A percentile compares a stretch with the other conserved stretches of the same genome.
These are phyloP conservation scores for Ceryle rudis DNA, from an alignment of 2,797 vertebrate genomes.

Conservation along the genomic window DNA sequence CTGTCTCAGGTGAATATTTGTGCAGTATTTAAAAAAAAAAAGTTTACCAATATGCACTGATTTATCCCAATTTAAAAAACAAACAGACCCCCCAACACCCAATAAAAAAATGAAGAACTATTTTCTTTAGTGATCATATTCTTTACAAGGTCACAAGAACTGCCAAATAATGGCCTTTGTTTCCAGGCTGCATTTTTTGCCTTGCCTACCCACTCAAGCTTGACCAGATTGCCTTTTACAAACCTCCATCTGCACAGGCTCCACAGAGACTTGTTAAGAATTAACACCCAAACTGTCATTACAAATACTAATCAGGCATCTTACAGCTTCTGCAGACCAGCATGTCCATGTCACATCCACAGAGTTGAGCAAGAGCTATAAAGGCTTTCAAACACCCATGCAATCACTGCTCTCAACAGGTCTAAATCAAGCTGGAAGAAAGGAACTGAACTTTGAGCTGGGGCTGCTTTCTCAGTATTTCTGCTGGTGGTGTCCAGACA, in stretches of 20 bases:
- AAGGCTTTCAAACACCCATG: background rate
- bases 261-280: background rate
- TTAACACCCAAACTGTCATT: background rate
- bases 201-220: background rate
- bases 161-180: background rate
- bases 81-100: too few relatives aligned
- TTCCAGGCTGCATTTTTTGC: background rate
- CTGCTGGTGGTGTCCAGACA: accelerated
- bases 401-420: background rate
- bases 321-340: background rate
- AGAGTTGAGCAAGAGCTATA: background rate
- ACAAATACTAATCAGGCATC: background rate
- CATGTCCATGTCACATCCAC: background rate
- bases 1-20: background rate
- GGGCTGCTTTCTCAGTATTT: background rate
- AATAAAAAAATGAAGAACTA: background rate
- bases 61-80: background rate
- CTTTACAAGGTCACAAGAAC: background rate
- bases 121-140: background rate
- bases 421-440: background rate
- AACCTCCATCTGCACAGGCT: background rate
- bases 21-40: background rate
- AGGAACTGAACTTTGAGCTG: background rate
- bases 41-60: background rate
- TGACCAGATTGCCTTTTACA: background rate